Base-by-base conservation (phyloP, 2,113 vertebrate species). In the Synodontis membranacea region DNA sequence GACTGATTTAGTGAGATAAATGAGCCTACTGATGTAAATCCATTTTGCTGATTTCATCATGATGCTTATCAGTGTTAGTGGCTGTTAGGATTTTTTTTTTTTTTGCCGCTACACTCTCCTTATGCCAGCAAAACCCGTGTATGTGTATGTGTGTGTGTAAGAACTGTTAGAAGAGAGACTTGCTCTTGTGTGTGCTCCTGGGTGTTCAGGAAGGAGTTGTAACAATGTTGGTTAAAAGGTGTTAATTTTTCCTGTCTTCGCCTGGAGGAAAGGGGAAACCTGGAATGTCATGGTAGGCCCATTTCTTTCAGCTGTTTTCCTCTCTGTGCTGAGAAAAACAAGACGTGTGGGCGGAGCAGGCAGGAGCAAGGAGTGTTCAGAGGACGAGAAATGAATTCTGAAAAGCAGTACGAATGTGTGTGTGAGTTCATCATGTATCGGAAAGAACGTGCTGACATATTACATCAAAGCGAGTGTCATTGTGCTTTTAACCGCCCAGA, bases 21-120 rank as follows among this genome's bases (percentile, higher is more conserved):
- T 46, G 21, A 31, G 37, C 17, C 28, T 34, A 28, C 3, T 56
- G 37, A 84, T 75, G 85, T 88, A 64, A 80, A 34, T 75, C 75
- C 46, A 75, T 82, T 72, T 39, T 25, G 50, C 78, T 85, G 88
- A 88, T 86, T 88, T 83, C 54, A 79, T 62, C 48, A 68, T 37
- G 52, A 86, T 64, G 42, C 34, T 48, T 2, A 87, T 87, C 66
- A 68, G 62, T 44, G 78, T 50, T 23, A 84, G 86, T 86, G 78
- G 44, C 46, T 76, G 60, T 89, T 64, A 19, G 15, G n/a, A n/a
- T n/a, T n/a, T n/a, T n/a, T n/a, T n/a, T n/a, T 34, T 31, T 34
- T 72, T 25, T 72, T 39, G 34, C 15, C 15, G 12, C n/a, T 11
- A 4, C 0, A 4, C 6, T 70, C 66, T 72, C 1, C 7, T 34